These are phyloP conservation scores for Cotesia chilonis DNA, from an alignment of 1,140 invertebrate species.

Conservation along the genomic window DNA sequence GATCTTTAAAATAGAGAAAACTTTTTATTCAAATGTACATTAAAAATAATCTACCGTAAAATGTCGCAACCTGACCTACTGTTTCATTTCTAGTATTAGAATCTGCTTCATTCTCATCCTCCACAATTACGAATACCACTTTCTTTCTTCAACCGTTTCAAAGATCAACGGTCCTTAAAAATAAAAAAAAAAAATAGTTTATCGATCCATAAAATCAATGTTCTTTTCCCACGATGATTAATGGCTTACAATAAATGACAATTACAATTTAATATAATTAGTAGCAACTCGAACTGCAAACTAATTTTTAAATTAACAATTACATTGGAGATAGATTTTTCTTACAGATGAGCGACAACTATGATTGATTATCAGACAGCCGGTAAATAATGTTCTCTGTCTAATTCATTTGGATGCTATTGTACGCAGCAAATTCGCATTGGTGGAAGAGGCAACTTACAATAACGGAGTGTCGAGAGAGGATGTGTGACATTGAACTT, in stretches of 20 bases:
- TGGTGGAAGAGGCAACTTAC: constrained; percentile 12
- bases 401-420: not conserved
- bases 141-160: no score
- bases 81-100: constrained; percentile 9
- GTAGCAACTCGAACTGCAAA: not conserved
- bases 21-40: not conserved
- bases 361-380: constrained; percentile 31
- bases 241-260: no score
- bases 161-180: no score
- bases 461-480: constrained; percentile 26
- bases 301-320: not conserved
- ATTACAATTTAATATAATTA: not conserved
- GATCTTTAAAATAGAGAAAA: not conserved
- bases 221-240: no score
- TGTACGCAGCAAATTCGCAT: not conserved
- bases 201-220: no score
- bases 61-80: constrained; percentile 14
- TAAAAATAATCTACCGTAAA: constrained; percentile 5
- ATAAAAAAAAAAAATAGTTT: no score
- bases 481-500: constrained; percentile 61
- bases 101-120: not conserved
- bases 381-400: constrained; percentile 9
- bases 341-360: constrained; percentile 11
- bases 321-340: not conserved
- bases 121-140: not conserved